These are phyloP conservation scores for Xanthia togata DNA, from an alignment of 2,888 invertebrate species.

Conservation along the genomic window DNA sequence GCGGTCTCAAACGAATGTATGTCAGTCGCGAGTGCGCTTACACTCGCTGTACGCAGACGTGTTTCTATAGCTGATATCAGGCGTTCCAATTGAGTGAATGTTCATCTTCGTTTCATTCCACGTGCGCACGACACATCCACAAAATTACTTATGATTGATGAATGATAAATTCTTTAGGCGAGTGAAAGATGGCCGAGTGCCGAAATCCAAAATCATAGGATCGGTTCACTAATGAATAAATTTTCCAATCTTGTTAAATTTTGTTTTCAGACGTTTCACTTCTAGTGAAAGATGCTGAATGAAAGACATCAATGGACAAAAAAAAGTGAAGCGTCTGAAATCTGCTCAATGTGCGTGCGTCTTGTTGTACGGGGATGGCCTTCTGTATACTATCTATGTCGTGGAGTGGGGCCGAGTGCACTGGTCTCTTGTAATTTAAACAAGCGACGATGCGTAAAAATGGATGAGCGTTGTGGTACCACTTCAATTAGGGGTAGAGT, in stretches of 20 bases:
- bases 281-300: background rate
- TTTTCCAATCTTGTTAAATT: background rate
- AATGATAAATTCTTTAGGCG: background rate
- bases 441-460: conserved; percentile 84
- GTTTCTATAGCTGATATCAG: background rate
- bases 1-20: background rate
- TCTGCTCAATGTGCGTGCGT: too few relatives aligned
- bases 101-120: background rate
- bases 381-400: conserved; percentile 4
- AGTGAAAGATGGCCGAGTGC: background rate
- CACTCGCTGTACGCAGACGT: too few relatives aligned
- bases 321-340: too few relatives aligned
- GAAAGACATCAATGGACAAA: background rate
- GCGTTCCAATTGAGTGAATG: background rate
- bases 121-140: too few relatives aligned
- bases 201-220: background rate
- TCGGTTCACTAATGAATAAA: background rate
- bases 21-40: background rate
- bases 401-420: conserved; percentile 64
- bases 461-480: conserved; percentile 76
- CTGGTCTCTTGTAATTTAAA: conserved; percentile 84
- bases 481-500: conserved; percentile 76
- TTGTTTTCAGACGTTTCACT: background rate
- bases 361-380: background rate
- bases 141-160: background rate